Base-by-base conservation (phyloP, 2,888 invertebrate genomes). In the Myopa testacea region DNA sequence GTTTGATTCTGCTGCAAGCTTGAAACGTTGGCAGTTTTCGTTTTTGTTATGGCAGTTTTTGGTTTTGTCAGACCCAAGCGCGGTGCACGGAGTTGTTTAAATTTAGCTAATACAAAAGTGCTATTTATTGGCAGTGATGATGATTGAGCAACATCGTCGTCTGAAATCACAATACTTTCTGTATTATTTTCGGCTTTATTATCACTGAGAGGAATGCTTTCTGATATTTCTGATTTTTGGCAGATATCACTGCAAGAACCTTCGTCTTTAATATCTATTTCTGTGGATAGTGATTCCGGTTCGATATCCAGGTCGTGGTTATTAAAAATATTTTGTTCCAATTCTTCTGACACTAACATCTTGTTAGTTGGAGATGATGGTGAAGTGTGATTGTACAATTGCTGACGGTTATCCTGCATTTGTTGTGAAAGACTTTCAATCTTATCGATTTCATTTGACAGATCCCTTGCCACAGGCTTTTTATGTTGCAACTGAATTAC, bases 1-100 rank as follows among this genome's bases (percentile, higher is more conserved):
- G 92, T 92, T 74, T 93, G 93, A 7, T 90, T 90, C 19, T 70
- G 71, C 10, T 60, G 19, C 40, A 67, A 58, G 19, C 65, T 34
- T 40, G 75, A 26, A 26, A 26, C 50, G 40, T 55, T 40, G 74
- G 67, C 50, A 73, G 75, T 62, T 78, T 77, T 77, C 34, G 26
- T 71, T 74, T 79, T 80, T 19, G 62, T 81, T 10, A 14, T 62
- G 14, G 4, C 16, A 62, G 65, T 63, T 70, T 60, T 77, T 69
- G 83, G 79, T 72, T 79, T 84, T 12, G 86, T 78, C 16, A 86
- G 79, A n/a, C 87, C 87, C 62, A 86, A 63, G 3, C 83, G 84
- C 37, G 81, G 79, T 12, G 78, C 79, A 14, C 52, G 40, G 72
- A 63, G 79, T 67, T 37, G 79, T 69, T 78, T 78, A 73, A 78